Evolutionary conservation across 2,888 invertebrate species (phyloP).

Genomic region (Plebejus melissa): DNA sequence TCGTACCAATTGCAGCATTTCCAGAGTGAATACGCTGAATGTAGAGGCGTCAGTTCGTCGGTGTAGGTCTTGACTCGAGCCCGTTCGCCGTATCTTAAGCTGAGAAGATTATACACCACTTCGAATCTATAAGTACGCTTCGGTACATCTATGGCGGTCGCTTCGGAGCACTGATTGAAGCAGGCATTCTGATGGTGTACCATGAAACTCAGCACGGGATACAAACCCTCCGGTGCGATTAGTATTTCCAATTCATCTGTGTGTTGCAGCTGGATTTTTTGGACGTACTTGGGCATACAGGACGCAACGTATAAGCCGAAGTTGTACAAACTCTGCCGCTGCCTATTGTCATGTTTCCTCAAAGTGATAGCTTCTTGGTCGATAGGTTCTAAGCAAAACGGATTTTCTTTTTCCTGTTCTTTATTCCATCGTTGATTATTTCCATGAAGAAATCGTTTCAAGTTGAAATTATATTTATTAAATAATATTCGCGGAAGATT

Average conservation of each 20-base stretch:
- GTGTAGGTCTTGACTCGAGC: slow-evolving; percentile 63
- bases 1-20: slow-evolving; percentile 51
- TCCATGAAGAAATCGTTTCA: slow-evolving; percentile 33
- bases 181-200: slow-evolving; percentile 62
- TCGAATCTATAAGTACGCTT: slow-evolving; percentile 61
- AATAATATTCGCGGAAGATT: background rate
- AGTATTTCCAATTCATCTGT: slow-evolving; percentile 62
- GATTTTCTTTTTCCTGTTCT: slow-evolving; percentile 43
- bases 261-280: slow-evolving; percentile 64
- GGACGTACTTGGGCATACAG: slow-evolving; percentile 66
- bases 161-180: slow-evolving; percentile 53
- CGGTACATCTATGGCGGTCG: slow-evolving; percentile 66
- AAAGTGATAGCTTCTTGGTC: slow-evolving; percentile 49
- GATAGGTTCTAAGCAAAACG: slow-evolving; percentile 53
- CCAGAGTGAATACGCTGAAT: slow-evolving; percentile 56
- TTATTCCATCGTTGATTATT: slow-evolving; percentile 31
- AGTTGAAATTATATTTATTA: slow-evolving; percentile 17
- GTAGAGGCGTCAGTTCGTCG: slow-evolving; percentile 64
- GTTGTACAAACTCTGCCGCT: slow-evolving; percentile 59
- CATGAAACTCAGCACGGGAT: slow-evolving; percentile 57
- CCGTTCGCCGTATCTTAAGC: slow-evolving; percentile 53
- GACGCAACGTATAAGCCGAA: slow-evolving; percentile 66
- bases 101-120: slow-evolving; percentile 56
- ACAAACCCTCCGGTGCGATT: slow-evolving; percentile 59
- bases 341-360: slow-evolving; percentile 54